Evolutionary conservation across 1,140 invertebrate species (phyloP), one percentile per base, ranked within the genome.

Genomic region (Drosophila oshimai): DNA sequence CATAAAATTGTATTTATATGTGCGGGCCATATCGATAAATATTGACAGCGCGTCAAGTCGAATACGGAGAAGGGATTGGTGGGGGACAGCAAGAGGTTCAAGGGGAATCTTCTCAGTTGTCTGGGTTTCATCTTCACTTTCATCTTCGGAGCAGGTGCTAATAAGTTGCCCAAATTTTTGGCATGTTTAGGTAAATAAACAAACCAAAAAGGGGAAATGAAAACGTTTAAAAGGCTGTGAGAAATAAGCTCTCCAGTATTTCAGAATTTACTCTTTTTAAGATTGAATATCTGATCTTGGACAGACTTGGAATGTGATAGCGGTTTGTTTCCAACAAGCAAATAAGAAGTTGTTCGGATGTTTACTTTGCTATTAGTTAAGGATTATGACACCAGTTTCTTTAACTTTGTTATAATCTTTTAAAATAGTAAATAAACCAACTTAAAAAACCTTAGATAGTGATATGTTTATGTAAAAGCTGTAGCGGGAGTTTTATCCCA

Each of bases 1-100:
- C 79, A 84, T 84, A 67, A 79, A 83, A 45, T 51, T 26, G 37
- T 73, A 73, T 70, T 49, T 42, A 58, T 45, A 71, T 53, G 50
- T 62, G 17, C 57, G 42, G 47, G 51, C 44, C 54, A 54, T 42
- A 50, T 41, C 58, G 31, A 61, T 68, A 76, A 67, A 71, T 74
- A 74, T 62, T 58, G 39, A 60, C 44, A 62, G 62, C 42, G 29
- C 41, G 34, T 60, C 71, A 49, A 24, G 9, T 41, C 7, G 9
- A 20, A 22, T 2, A 20, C 13, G 18, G 7, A 13, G 36, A 9
- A 9, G 22, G 24, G 22, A 9, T 20, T 12, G 24, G n/a, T 7
- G 24, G 13, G 22, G 44, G 6, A 4, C 13, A 2, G 37, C 44
- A 15, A 69, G 47, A 33, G 28, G 34, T 15, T 39, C 28, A 1